These are phyloP conservation scores for Otis tarda DNA, from an alignment of 2,113 vertebrate species.

Conservation along the genomic window DNA sequence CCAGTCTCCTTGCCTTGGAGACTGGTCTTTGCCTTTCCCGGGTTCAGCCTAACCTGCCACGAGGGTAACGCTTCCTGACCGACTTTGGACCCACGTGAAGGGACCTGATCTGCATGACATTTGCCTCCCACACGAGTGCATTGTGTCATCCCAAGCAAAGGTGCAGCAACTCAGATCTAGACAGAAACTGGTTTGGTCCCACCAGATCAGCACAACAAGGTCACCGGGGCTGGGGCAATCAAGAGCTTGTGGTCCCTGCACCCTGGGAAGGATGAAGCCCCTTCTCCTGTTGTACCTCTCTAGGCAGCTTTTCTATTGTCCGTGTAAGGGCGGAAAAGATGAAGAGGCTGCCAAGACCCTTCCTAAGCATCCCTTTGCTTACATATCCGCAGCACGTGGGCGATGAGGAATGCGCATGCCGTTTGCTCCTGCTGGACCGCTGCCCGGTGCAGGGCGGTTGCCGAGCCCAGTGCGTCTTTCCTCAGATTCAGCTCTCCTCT, in stretches of 20 bases:
- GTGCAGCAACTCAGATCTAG: neutral
- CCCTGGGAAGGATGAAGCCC: neutral
- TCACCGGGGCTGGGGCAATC: neutral
- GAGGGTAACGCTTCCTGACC: rapidly evolving
- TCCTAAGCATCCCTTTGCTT: neutral
- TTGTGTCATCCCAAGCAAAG: neutral
- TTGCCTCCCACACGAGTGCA: neutral
- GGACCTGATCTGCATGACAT: neutral
- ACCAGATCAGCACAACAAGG: neutral
- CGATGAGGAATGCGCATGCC: rapidly evolving
- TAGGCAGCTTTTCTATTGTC: neutral
- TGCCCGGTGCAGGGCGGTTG: neutral
- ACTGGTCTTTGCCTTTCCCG: neutral
- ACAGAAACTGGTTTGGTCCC: neutral
- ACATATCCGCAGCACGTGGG: neutral
- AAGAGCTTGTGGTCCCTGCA: neutral
- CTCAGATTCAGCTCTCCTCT: neutral
- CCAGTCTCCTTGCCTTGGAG: neutral
- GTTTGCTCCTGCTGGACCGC: neutral
- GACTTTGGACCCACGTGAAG: neutral
- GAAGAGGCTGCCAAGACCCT: neutral
- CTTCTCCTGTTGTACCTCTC: neutral
- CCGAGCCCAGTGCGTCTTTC: neutral
- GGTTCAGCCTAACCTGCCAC: neutral
- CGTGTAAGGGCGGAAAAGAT: neutral